A percentile compares a stretch with the other conserved stretches of the same genome.
Conservation (phyloP, 92 coral and sea anemone genomes). For the Siderastrea siderea region DNA sequence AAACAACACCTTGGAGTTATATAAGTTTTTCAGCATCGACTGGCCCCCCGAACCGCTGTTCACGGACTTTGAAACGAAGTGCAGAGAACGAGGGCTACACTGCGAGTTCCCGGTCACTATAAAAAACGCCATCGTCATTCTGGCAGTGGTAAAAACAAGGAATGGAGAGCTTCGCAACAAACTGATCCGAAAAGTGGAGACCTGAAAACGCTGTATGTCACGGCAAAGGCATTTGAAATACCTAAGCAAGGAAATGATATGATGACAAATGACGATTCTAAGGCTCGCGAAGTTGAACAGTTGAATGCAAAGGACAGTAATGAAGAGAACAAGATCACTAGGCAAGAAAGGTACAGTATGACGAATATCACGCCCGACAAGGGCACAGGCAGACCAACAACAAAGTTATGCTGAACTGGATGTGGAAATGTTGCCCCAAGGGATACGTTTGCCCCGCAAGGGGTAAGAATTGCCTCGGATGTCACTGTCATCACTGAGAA, state of each 20-base stretch:
- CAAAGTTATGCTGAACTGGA: slow-evolving; percentile 25
- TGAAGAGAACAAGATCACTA: slow-evolving; percentile 55
- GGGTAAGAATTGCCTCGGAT: too few species aligned
- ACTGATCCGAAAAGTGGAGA: slow-evolving; percentile 51
- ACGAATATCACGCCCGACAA: slow-evolving; percentile 38
- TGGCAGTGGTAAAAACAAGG: slow-evolving; percentile 46
- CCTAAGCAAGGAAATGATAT: slow-evolving; percentile 48
- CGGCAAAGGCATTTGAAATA: slow-evolving; percentile 48
- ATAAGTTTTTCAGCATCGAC: too few species aligned
- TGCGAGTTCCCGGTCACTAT: slow-evolving; percentile 43
- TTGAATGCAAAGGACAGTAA: slow-evolving; percentile 28
- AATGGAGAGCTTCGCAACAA: slow-evolving; percentile 54
- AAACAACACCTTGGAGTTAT: too few species aligned
- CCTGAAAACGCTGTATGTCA: slow-evolving; percentile 44
- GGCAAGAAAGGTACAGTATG: slow-evolving; percentile 64
- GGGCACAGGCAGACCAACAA: slow-evolving; percentile 36
- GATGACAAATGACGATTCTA: slow-evolving; percentile 31
- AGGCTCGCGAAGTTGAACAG: slow-evolving; percentile 4
- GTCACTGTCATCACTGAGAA: too few species aligned
- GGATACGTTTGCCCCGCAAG: not conserved
- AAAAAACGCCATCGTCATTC: slow-evolving; percentile 44
- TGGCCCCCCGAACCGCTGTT: too few species aligned
- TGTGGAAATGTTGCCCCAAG: slow-evolving; percentile 12
- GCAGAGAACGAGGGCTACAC: slow-evolving; percentile 34
- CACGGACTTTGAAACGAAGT: too few species aligned